Conservation (phyloP, 2,113 vertebrate species). For the Siniperca knerii region DNA sequence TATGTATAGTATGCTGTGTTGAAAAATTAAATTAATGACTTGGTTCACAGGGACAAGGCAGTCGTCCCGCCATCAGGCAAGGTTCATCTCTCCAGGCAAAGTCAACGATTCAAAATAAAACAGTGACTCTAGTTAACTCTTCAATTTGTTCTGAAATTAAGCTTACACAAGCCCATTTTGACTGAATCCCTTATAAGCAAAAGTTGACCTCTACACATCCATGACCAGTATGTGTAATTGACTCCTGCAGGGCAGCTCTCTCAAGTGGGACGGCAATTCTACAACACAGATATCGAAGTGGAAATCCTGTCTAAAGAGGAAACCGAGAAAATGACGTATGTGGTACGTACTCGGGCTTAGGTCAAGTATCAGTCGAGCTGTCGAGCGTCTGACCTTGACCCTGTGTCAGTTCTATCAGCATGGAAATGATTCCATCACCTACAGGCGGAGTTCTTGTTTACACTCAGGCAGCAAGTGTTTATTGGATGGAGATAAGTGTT, state of each 20-base stretch:
- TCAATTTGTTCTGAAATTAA: background rate
- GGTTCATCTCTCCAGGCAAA: background rate
- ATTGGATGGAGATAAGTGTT: conserved; percentile 58
- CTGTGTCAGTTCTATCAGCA: background rate
- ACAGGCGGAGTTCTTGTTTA: conserved; percentile 16
- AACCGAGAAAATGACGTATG: conserved; percentile 85
- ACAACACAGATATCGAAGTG: conserved; percentile 86
- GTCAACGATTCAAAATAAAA: background rate
- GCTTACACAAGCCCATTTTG: background rate
- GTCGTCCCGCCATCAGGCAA: background rate
- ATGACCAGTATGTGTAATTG: conserved; percentile 12
- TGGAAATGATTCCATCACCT: conserved; percentile 25
- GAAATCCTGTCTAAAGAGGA: conserved; percentile 86
- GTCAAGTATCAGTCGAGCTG: background rate
- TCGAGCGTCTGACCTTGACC: conserved; percentile 14
- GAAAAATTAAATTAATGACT: background rate
- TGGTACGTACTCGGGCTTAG: conserved; percentile 66
- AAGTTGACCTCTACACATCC: conserved; percentile 12
- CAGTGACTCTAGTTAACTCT: background rate
- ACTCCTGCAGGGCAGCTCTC: conserved; percentile 81
- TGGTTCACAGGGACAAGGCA: background rate
- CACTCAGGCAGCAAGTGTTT: conserved; percentile 44
- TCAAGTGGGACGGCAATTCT: conserved; percentile 86
- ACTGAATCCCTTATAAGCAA: background rate
- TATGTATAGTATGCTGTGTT: background rate